These are phyloP conservation scores for Bufotes viridis DNA, from an alignment of 2,797 vertebrate genomes.

Conservation along the genomic window DNA sequence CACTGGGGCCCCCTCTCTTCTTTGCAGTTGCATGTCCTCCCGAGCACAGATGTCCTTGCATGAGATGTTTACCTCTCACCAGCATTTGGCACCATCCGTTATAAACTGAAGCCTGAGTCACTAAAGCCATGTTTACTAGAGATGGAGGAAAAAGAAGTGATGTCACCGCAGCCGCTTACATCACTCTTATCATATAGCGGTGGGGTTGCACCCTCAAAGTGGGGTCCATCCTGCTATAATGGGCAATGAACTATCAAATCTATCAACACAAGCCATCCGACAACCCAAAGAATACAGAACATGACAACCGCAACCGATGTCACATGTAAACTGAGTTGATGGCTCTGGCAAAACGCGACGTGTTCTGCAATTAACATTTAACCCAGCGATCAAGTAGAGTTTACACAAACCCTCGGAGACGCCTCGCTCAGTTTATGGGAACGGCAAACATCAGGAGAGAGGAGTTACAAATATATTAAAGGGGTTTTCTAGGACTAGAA, in stretches of 20 bases:
- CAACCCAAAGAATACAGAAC: neutral
- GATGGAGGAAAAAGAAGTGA: neutral
- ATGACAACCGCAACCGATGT: neutral
- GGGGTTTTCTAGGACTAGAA: too few relatives aligned
- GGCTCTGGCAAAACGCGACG: neutral
- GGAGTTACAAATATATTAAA: slow-evolving; percentile 1
- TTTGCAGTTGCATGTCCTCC: neutral
- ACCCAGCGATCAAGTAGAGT: neutral
- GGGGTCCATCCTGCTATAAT: neutral
- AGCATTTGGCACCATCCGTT: neutral
- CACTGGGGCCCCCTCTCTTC: neutral
- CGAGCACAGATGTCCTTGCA: slow-evolving; percentile 33
- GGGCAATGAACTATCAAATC: neutral
- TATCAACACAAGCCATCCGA: neutral
- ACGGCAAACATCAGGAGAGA: slow-evolving; percentile 8
- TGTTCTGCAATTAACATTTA: slow-evolving; percentile 9
- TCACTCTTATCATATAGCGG: neutral
- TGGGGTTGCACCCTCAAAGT: neutral
- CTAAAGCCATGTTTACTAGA: slow-evolving; percentile 31
- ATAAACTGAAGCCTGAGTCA: slow-evolving; percentile 25
- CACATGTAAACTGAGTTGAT: neutral
- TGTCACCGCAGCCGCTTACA: too few relatives aligned
- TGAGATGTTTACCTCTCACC: slow-evolving; percentile 37
- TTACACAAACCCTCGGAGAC: neutral
- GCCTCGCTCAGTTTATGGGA: neutral